Evolutionary conservation across 2,888 invertebrate species (phyloP).

Genomic region (Drosophila testacea): DNA sequence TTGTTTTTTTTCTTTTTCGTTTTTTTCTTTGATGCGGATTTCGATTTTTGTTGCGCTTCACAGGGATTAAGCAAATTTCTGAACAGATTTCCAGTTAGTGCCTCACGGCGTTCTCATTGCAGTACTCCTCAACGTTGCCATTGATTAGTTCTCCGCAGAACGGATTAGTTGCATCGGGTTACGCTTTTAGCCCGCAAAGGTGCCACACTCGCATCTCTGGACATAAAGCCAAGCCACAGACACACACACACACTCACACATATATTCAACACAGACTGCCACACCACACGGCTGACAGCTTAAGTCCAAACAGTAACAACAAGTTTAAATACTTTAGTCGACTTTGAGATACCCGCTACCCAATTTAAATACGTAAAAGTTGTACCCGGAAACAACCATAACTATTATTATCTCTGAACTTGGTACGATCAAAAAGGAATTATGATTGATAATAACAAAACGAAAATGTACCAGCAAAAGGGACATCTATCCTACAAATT

Average conservation of each 20-base stretch:
- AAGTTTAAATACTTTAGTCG: too few relatives aligned
- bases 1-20: conserved; percentile 1
- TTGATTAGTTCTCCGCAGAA: conserved; percentile 58
- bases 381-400: too few relatives aligned
- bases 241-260: conserved; percentile 30
- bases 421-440: too few relatives aligned
- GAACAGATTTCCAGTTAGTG: conserved; percentile 67
- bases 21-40: conserved; percentile 30
- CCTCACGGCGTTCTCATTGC: conserved; percentile 6
- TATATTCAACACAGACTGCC: conserved; percentile 10
- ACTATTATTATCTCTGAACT: too few relatives aligned
- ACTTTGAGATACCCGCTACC: too few relatives aligned
- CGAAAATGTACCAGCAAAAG: too few relatives aligned
- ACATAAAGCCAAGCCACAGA: conserved; percentile 66
- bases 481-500: too few relatives aligned
- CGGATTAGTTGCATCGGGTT: conserved; percentile 63
- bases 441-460: too few relatives aligned
- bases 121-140: conserved; percentile 11
- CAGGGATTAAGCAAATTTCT: conserved; percentile 81
- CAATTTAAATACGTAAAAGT: too few relatives aligned
- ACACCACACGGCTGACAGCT: conserved; percentile 64
- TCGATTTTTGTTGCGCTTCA: conserved; percentile 48
- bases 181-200: conserved; percentile 36
- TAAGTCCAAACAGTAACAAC: conserved; percentile 66
- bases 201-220: conserved; percentile 39